Evolutionary conservation across 2,888 invertebrate species (phyloP), one percentile per base, ranked within the genome.

Genomic region (Lasioglossum marginatum): DNA sequence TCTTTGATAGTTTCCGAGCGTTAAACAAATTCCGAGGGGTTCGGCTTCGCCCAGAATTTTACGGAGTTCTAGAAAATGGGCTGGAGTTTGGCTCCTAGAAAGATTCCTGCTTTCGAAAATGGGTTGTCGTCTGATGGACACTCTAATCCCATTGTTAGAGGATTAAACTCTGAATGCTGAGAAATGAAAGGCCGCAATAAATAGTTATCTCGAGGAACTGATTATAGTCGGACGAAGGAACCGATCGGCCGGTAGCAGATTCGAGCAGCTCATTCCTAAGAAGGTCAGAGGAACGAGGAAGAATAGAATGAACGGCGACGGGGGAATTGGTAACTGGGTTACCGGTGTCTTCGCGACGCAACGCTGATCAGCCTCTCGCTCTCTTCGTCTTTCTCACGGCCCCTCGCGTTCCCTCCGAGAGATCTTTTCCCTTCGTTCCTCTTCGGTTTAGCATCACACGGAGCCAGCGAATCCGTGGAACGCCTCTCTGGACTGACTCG

Each of bases 251-350:
- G 40, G 66, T 8, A 43, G 2, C 43, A 37, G 70, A 52, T 71
- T 75, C 66, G 60, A 71, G 66, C n/a, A 60, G 68, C 63, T 66
- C 16, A 43, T 73, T 43, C 43, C 60, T 84, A 90, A 84, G 82
- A 85, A 81, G 89, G 72, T 76, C 78, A 85, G 60, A 80, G 27
- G 77, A 72, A 81, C 77, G 63, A 37, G 45, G 82, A 81, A 86
- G 80, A 73, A 84, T 81, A 78, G 83, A 76, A 77, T 27, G 27
- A 31, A 31, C 70, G 70, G 76, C 71, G 86, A 89, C 80, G 83
- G 91, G 86, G 86, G 87, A 90, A 91, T 92, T 91, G 88, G 86
- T 93, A 93, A 93, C 93, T 93, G 83, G 93, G 93, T 93, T 93
- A 93, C 89, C 90, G 88, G 91, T 93, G 90, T 87, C 90, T 92